Evolutionary conservation across 2,888 invertebrate genomes (phyloP).

Genomic region (Polia nebulosa): DNA sequence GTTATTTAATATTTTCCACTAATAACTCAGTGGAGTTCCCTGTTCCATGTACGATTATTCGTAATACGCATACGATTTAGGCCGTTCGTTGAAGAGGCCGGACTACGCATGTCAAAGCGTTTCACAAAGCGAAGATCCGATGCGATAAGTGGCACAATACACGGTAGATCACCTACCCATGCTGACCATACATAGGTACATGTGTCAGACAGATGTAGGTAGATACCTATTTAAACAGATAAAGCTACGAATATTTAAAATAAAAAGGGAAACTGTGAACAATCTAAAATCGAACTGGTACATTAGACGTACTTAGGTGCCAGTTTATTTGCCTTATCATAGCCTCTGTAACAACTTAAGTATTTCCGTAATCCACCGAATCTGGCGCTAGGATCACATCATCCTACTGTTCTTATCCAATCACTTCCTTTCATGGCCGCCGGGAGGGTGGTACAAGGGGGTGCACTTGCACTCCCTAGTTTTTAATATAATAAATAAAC

Average conservation of each 20-base stretch:
- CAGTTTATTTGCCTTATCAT: too few species aligned
- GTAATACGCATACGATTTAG: constrained; percentile 84
- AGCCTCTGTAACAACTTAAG: too few species aligned
- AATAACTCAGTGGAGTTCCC: constrained; percentile 78
- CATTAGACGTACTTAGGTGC: background rate
- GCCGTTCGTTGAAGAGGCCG: constrained; percentile 83
- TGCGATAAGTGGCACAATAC: constrained; percentile 85
- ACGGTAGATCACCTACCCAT: constrained; percentile 84
- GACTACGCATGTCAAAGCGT: constrained; percentile 84
- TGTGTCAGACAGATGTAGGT: constrained; percentile 41
- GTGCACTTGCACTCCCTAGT: too few species aligned
- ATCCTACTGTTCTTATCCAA: background rate
- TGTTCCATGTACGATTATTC: constrained; percentile 75
- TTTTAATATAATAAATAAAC: too few species aligned
- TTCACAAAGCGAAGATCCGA: constrained; percentile 87
- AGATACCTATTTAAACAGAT: constrained; percentile 1
- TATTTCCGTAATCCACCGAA: background rate
- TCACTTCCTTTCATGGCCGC: too few species aligned
- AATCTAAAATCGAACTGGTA: too few species aligned
- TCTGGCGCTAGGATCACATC: background rate
- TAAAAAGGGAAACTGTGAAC: background rate
- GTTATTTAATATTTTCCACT: constrained; percentile 64
- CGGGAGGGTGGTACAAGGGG: too few species aligned
- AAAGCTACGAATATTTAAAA: constrained; percentile 1
- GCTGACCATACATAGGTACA: constrained; percentile 59